Conservation (phyloP, 2,797 vertebrate species). For the Jordanella pulchra region DNA sequence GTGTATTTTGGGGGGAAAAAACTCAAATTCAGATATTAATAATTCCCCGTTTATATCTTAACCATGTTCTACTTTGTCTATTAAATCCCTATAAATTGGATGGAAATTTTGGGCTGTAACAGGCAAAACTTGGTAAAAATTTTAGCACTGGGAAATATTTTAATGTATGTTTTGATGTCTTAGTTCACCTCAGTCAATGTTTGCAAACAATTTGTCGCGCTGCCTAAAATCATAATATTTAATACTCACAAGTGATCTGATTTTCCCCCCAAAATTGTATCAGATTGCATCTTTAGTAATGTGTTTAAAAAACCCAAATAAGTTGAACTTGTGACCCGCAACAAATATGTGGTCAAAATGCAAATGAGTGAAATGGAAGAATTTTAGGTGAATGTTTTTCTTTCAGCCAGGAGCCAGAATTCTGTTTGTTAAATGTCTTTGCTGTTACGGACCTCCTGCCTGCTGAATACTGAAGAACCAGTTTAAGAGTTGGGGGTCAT, state of each 20-base stretch:
- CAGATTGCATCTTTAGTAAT: neutral
- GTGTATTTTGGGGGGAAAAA: no score
- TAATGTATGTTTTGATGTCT: neutral
- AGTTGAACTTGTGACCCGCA: neutral
- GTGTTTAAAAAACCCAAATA: neutral
- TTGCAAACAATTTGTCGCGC: neutral
- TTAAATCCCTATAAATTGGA: no score
- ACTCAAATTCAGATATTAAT: no score
- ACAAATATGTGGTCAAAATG: neutral
- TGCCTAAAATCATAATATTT: neutral
- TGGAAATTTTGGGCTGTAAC: no score
- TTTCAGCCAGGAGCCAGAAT: neutral
- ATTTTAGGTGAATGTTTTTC: neutral
- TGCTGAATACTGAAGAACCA: neutral
- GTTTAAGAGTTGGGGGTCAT: conserved; percentile 7
- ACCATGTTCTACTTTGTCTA: no score
- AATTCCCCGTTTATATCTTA: no score
- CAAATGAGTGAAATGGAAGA: neutral
- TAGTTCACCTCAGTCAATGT: no score
- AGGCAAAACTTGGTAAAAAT: no score
- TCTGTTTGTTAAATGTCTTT: neutral
- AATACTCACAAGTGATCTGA: neutral
- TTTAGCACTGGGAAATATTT: no score
- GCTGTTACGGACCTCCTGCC: neutral
- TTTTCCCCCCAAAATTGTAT: neutral